phyloP scores from a whole-genome alignment of 2,113 vertebrate genomes.

The Oplegnathus fasciatus region DNA sequence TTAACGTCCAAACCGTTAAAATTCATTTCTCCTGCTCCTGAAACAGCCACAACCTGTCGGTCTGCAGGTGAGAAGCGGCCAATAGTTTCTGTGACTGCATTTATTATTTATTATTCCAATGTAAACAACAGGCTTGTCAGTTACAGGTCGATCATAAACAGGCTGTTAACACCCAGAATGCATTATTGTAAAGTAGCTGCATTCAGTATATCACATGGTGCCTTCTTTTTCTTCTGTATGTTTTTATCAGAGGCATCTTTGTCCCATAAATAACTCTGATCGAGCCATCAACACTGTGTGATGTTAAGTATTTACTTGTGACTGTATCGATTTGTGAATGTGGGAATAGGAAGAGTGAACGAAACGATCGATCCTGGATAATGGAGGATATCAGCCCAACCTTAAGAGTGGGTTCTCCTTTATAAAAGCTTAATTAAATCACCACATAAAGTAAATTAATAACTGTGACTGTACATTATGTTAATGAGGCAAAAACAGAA shows the following conservation, averaged over 20 bases:
- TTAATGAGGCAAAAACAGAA: not conserved
- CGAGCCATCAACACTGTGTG: not conserved
- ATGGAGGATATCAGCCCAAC: no score
- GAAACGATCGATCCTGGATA: not conserved
- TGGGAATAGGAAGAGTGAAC: not conserved
- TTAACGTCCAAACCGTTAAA: slow-evolving; percentile 23
- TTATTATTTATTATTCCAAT: slow-evolving; percentile 17
- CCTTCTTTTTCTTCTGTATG: not conserved
- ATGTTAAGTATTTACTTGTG: not conserved
- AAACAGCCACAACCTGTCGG: not conserved
- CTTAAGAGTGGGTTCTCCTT: not conserved
- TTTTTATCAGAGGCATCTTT: not conserved
- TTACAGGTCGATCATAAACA: slow-evolving; percentile 37
- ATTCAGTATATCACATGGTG: not conserved
- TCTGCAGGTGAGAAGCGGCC: not conserved
- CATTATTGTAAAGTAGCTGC: not conserved
- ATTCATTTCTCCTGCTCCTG: not conserved
- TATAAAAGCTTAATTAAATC: not conserved
- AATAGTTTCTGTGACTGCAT: not conserved
- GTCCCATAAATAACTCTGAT: not conserved
- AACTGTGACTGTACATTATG: not conserved
- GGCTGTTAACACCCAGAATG: slow-evolving; percentile 33
- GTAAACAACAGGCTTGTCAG: slow-evolving; percentile 1
- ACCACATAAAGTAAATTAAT: not conserved
- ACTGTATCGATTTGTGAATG: not conserved